These are phyloP conservation scores for Malurus melanocephalus DNA, from an alignment of 2,113 vertebrate species.

Conservation along the genomic window DNA sequence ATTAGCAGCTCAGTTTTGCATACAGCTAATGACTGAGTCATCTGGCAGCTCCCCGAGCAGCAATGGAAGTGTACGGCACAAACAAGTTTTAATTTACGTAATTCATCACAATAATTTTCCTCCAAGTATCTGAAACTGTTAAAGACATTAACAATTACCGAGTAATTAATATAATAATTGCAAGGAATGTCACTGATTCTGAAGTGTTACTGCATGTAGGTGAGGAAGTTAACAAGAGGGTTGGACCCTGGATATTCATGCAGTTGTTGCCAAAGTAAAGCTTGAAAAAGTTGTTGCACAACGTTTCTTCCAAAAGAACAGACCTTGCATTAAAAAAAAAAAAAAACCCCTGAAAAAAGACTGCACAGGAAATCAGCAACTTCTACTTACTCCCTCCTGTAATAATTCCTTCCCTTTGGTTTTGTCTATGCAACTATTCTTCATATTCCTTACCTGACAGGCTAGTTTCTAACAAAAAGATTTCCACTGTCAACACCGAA, in stretches of 20 bases:
- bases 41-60: not conserved
- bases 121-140: not conserved
- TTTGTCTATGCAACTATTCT: not conserved
- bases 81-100: not conserved
- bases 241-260: not conserved
- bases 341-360: not conserved
- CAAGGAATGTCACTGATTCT: not conserved
- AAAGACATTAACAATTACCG: not conserved
- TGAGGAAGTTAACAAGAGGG: not conserved
- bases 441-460: not conserved
- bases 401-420: not conserved
- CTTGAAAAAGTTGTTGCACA: fast-evolving
- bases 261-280: not conserved
- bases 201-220: not conserved
- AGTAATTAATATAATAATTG: not conserved
- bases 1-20: not conserved
- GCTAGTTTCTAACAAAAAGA: not conserved
- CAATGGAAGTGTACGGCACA: not conserved
- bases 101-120: not conserved
- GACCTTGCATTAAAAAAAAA: not conserved
- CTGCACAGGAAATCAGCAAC: not conserved
- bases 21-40: not conserved
- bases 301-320: not conserved
- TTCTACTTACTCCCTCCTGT: not conserved
- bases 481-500: not conserved